Evolutionary conservation across 2,888 invertebrate species (phyloP).

Genomic region (Tipula confusa): DNA sequence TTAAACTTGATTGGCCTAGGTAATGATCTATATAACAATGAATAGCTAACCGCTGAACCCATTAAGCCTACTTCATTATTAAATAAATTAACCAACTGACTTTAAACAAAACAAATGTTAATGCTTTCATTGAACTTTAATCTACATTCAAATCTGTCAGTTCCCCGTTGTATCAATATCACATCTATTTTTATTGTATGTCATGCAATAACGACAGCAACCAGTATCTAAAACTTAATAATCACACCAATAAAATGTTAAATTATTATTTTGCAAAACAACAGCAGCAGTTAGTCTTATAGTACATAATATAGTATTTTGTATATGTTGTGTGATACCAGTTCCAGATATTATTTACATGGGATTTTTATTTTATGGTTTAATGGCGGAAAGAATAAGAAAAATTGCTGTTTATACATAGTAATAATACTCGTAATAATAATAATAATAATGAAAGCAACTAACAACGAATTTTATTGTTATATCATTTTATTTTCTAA

Average conservation of each 20-base stretch:
- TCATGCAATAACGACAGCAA: neutral
- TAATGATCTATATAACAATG: no score
- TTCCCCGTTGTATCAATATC: no score
- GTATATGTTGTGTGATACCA: neutral
- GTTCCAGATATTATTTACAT: neutral
- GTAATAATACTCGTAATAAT: no score
- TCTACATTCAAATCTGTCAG: no score
- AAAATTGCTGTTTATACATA: neutral
- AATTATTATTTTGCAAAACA: neutral
- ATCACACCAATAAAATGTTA: neutral
- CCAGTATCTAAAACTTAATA: neutral
- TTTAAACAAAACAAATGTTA: no score
- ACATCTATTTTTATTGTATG: neutral
- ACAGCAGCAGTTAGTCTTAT: neutral
- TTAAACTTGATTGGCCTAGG: no score
- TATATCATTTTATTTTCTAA: neutral
- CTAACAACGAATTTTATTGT: neutral
- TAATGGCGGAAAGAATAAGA: neutral
- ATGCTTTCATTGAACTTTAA: no score
- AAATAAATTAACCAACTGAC: no score
- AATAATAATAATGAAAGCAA: neutral
- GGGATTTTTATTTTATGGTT: neutral
- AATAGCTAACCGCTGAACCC: no score
- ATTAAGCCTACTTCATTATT: no score
- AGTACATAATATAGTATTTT: neutral